Conservation (phyloP, 2,888 invertebrate species). For the Venusia cambrica region DNA sequence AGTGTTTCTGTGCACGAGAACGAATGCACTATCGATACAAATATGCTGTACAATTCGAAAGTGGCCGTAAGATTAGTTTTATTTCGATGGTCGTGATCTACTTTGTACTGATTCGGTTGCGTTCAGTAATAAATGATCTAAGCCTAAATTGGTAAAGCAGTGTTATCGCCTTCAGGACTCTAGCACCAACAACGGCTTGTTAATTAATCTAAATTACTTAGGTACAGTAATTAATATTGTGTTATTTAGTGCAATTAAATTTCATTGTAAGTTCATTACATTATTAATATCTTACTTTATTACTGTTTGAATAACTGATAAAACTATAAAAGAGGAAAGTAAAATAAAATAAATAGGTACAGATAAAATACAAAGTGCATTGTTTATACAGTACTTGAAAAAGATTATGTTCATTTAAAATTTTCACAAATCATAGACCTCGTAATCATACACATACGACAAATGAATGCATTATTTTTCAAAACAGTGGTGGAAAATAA, state of each 20-base stretch:
- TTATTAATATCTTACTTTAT: slow-evolving; percentile 63
- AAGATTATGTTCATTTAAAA: slow-evolving; percentile 52
- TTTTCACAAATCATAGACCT: slow-evolving; percentile 43
- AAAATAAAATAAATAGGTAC: slow-evolving; percentile 58
- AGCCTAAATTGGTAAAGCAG: slow-evolving; percentile 67
- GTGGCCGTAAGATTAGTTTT: slow-evolving; percentile 52
- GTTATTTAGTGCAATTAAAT: slow-evolving; percentile 69
- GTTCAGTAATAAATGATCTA: slow-evolving; percentile 33
- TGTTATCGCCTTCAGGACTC: slow-evolving; percentile 71
- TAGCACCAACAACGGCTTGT: slow-evolving; percentile 63
- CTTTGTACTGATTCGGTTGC: slow-evolving; percentile 21
- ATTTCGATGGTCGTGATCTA: slow-evolving; percentile 31
- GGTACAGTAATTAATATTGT: slow-evolving; percentile 56
- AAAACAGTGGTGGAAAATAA: slow-evolving; percentile 49
- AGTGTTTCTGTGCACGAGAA: too few relatives aligned
- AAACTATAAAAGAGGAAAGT: slow-evolving; percentile 46
- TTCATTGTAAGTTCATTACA: slow-evolving; percentile 54
- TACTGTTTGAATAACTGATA: slow-evolving; percentile 61
- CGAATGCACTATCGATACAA: too few relatives aligned
- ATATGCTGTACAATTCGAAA: slow-evolving; percentile 21
- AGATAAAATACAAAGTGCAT: slow-evolving; percentile 71
- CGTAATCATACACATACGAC: too few relatives aligned
- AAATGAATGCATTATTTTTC: too few relatives aligned
- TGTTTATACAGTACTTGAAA: slow-evolving; percentile 33
- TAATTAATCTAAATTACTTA: slow-evolving; percentile 56